phyloP scores from a whole-genome alignment of 2,797 vertebrate species.

The Periparus ater region DNA sequence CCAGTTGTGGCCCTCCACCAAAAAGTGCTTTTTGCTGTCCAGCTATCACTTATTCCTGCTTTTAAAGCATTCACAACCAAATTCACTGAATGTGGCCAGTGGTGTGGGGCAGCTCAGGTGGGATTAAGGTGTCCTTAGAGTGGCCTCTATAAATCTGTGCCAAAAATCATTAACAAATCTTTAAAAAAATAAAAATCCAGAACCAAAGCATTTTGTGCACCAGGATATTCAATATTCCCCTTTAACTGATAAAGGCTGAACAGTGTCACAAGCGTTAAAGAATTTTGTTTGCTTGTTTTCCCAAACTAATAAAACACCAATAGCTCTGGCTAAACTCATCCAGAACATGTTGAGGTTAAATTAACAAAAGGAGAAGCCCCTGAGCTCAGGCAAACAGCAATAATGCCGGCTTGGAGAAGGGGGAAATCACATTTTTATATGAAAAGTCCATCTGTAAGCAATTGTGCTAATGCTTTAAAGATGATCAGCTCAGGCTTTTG shows the following conservation, averaged over 20 bases:
- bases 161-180: background rate
- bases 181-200: background rate
- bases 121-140: background rate
- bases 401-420: background rate
- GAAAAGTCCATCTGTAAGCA: slow-evolving; percentile 26
- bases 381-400: background rate
- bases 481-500: background rate
- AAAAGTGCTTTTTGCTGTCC: background rate
- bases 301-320: background rate
- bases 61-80: background rate
- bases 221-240: background rate
- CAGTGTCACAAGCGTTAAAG: background rate
- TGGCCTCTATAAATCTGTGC: background rate
- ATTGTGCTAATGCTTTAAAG: slow-evolving; percentile 43
- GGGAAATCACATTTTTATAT: background rate
- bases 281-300: background rate
- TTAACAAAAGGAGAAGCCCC: background rate
- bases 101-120: background rate
- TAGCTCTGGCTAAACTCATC: background rate
- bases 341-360: background rate
- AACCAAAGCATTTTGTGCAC: background rate
- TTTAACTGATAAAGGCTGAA: background rate
- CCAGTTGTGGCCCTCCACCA: background rate
- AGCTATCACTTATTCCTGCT: background rate
- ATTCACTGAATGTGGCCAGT: background rate